These are phyloP conservation scores for Gasterosteus nipponicus DNA, from an alignment of 2,113 vertebrate species.

Conservation along the genomic window DNA sequence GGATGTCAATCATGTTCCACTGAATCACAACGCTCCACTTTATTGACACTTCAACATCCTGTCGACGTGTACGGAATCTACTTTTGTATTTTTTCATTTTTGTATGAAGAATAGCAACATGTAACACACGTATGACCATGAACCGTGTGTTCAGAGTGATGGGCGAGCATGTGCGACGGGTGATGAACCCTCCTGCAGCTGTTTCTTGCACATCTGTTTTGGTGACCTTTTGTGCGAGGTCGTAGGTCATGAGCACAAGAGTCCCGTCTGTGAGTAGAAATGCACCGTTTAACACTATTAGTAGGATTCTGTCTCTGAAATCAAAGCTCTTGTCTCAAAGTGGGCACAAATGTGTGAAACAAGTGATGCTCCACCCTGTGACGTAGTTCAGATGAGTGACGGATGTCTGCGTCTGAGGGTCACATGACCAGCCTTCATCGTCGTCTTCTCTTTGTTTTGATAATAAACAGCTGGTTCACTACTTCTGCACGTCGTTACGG, in stretches of 20 bases:
- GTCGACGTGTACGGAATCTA: no score
- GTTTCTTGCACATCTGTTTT: neutral
- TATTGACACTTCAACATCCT: neutral
- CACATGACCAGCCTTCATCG: neutral
- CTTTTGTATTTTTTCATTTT: no score
- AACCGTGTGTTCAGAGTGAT: no score
- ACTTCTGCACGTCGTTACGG: neutral
- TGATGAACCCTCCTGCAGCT: neutral
- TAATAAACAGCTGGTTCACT: slow-evolving; percentile 3
- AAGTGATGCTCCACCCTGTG: neutral
- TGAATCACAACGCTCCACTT: slow-evolving; percentile 6
- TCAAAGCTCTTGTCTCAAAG: neutral
- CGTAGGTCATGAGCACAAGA: neutral
- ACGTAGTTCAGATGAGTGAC: neutral
- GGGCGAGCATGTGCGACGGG: neutral
- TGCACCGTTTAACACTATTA: neutral
- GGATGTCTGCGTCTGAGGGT: neutral
- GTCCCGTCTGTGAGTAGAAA: neutral
- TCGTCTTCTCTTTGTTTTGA: neutral
- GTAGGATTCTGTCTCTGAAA: neutral
- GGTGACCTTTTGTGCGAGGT: neutral
- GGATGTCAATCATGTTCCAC: slow-evolving; percentile 59
- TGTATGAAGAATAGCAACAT: no score
- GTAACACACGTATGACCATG: no score
- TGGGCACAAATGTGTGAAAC: neutral